phyloP scores from a whole-genome alignment of 2,797 vertebrate species.

The Spizella passerina region DNA sequence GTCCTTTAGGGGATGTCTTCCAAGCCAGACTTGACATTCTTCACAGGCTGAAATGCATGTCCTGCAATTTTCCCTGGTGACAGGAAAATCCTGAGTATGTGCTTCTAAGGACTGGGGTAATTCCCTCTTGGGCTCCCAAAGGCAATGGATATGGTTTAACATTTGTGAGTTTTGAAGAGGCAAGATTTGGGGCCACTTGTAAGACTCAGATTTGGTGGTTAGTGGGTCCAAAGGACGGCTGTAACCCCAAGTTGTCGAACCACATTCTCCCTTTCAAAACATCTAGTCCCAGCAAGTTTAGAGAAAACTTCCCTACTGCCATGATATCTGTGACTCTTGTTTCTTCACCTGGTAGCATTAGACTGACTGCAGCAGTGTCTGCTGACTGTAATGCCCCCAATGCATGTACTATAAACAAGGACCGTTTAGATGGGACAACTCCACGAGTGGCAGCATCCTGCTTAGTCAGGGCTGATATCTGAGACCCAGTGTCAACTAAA shows the following conservation, averaged over 20 bases:
- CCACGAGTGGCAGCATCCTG: background rate
- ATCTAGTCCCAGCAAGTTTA: background rate
- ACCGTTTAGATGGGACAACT: accelerated
- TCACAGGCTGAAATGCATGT: background rate
- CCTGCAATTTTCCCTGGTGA: background rate
- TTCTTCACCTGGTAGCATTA: background rate
- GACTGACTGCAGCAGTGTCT: background rate
- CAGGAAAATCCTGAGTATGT: accelerated
- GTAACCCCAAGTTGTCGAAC: background rate
- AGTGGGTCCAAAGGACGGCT: background rate
- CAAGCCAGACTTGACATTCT: accelerated
- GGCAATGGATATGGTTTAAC: background rate
- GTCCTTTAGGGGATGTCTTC: background rate
- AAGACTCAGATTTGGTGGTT: background rate
- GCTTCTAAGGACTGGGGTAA: background rate
- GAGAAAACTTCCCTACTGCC: background rate
- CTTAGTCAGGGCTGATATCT: too few species aligned
- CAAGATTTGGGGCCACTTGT: background rate
- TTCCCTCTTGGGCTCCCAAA: background rate
- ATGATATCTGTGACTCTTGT: background rate
- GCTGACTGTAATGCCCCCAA: background rate
- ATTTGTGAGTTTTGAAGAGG: background rate
- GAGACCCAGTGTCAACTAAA: background rate
- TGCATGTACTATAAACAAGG: background rate
- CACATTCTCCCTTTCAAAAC: background rate